phyloP scores from a whole-genome alignment of 2,797 vertebrate genomes.

The Todus mexicanus region DNA sequence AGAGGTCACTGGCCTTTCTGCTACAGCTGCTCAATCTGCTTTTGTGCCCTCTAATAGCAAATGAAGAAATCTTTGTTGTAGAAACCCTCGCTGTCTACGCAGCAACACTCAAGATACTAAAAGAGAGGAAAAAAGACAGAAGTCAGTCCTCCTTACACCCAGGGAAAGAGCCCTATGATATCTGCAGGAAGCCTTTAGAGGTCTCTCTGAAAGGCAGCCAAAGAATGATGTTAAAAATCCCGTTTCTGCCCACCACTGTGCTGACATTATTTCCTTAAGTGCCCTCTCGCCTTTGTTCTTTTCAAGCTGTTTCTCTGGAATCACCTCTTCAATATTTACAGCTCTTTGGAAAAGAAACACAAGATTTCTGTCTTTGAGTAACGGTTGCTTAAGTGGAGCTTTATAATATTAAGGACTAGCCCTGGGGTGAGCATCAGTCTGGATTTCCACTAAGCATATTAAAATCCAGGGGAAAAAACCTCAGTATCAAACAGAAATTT shows the following conservation, averaged over 20 bases:
- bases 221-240: not conserved
- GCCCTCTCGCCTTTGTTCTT: not conserved
- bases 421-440: not conserved
- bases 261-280: constrained; percentile 2
- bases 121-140: not conserved
- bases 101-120: not conserved
- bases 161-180: not conserved
- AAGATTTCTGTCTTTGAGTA: not conserved
- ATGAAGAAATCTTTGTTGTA: not conserved
- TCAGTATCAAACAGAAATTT: not conserved
- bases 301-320: not conserved
- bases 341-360: not conserved
- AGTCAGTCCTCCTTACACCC: not conserved
- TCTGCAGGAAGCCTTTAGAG: not conserved
- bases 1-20: not conserved
- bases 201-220: not conserved
- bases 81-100: not conserved
- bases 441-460: not conserved
- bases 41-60: not conserved
- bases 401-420: not conserved
- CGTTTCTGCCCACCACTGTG: not conserved
- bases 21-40: not conserved
- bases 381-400: not conserved
- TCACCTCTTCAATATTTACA: constrained; percentile 11
- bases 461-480: not conserved